phyloP scores from a whole-genome alignment of 1,140 invertebrate species.

The Hydropsyche tenuis region DNA sequence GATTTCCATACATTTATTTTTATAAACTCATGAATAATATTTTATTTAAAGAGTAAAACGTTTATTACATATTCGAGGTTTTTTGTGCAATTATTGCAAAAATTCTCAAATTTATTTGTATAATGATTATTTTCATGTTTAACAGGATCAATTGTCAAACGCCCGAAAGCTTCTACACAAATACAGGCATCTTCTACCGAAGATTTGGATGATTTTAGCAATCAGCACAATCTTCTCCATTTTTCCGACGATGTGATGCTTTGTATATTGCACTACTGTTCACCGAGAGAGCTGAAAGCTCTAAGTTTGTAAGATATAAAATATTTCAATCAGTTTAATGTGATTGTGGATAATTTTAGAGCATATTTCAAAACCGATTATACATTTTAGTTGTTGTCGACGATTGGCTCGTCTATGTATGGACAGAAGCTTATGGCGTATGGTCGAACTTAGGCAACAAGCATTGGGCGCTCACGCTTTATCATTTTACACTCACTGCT shows the following conservation, averaged over 20 bases:
- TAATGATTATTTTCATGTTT: not conserved
- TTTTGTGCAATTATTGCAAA: no score
- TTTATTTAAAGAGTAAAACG: no score
- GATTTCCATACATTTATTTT: no score
- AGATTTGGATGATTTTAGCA: not conserved
- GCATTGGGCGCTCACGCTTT: slow-evolving; percentile 49
- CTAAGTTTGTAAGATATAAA: slow-evolving; percentile 56
- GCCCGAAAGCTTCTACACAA: slow-evolving; percentile 15
- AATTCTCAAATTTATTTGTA: slow-evolving; percentile 1
- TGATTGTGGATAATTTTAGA: not conserved
- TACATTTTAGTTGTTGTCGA: slow-evolving; percentile 52
- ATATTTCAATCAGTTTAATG: slow-evolving; percentile 8
- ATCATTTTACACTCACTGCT: slow-evolving; percentile 51
- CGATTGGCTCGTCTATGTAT: slow-evolving; percentile 53
- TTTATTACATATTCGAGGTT: no score
- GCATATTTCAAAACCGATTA: not conserved
- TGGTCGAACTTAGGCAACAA: slow-evolving; percentile 52
- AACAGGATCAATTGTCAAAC: slow-evolving; percentile 24
- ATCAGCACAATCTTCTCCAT: slow-evolving; percentile 52
- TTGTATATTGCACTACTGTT: slow-evolving; percentile 53
- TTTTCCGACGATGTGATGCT: slow-evolving; percentile 60
- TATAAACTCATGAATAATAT: no score
- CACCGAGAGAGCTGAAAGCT: slow-evolving; percentile 56
- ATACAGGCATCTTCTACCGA: not conserved
- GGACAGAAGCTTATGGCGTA: slow-evolving; percentile 55